Conservation (phyloP, 2,888 invertebrate species). For the Caenorhabditis sp. region DNA sequence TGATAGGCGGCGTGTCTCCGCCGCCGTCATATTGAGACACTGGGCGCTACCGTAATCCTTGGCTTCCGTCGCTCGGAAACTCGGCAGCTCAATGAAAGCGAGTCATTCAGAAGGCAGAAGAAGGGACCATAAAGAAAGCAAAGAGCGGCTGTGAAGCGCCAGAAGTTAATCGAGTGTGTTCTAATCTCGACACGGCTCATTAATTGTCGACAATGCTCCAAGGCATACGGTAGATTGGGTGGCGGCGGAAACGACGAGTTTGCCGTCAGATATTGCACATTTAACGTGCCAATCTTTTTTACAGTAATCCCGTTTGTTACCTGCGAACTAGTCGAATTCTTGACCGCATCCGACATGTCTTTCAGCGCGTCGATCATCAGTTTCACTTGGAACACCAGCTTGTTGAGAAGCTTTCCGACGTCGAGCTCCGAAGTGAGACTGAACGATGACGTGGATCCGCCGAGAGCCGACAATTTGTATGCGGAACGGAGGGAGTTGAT, state of each 20-base stretch:
- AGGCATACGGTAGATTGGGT: slow-evolving; percentile 18
- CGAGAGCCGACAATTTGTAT: slow-evolving; percentile 86
- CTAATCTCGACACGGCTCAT: slow-evolving; percentile 22
- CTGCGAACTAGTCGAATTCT: slow-evolving; percentile 72
- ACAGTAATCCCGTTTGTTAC: too few relatives aligned
- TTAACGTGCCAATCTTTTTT: too few relatives aligned
- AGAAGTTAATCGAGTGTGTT: slow-evolving; percentile 35
- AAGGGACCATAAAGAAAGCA: too few relatives aligned
- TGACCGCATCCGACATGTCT: slow-evolving; percentile 80
- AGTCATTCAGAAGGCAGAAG: too few relatives aligned
- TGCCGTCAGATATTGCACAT: slow-evolving; percentile 20
- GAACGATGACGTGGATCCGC: slow-evolving; percentile 80
- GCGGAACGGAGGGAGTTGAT: slow-evolving; percentile 87
- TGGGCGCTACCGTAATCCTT: not conserved
- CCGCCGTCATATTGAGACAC: not conserved
- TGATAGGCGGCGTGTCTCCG: slow-evolving; percentile 28
- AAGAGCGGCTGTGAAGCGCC: not conserved
- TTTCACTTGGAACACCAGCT: slow-evolving; percentile 92
- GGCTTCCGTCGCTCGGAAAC: too few relatives aligned
- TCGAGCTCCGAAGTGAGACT: slow-evolving; percentile 84
- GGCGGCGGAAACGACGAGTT: not conserved
- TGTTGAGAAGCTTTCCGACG: slow-evolving; percentile 90
- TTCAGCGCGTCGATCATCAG: slow-evolving; percentile 86
- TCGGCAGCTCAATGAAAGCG: too few relatives aligned
- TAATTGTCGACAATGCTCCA: slow-evolving; percentile 26